Evolutionary conservation across 2,797 vertebrate genomes (phyloP), one percentile per base, ranked within the genome.

Genomic region (Lacerta bilineata): DNA sequence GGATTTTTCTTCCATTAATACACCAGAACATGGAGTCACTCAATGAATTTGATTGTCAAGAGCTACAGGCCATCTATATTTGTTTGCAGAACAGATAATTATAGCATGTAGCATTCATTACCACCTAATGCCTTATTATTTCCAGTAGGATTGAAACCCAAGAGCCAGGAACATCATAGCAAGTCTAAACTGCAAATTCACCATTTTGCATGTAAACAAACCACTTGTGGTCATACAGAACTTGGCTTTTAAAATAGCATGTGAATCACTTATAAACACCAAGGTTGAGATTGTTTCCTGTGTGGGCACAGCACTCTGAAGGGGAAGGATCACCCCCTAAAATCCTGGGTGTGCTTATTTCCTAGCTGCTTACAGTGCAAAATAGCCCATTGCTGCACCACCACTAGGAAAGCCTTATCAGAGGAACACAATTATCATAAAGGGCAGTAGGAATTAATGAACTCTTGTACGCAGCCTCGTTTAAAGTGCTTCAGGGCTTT

Each of bases 191-290:
- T 66, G 83, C 43, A 87, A 79, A 89, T 41, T 74, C 72, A 27
- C 0, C 55, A 64, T 82, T 83, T 85, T 88, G 91, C 92, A 87
- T 20, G 0, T 0, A 91, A 89, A 88, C 55, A 59, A 72, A n/a
- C 64, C 4, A 69, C 0, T 75, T 39, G 72, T 76, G 41, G 71
- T 36, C 0, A 64, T 39, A 41, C 1, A 68, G 25, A 75, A 36
- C 39, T n/a, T 59, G 9, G 9, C 72, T 59, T 71, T 74, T 9
- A 39, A 25, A 76, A 68, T 39, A 78, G 92, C 81, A 84, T 1
- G 69, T 4, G 64, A 87, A 79, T 72, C 74, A 15, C 29, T 90
- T 68, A 72, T 69, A 88, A 89, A 92, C 61, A 27, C n/a, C 71
- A 88, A 76, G 36, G 64, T 1, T 50, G 27, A n/a, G 7, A 29